Conservation (phyloP, 2,888 invertebrate species). For the Dendrolimus houi region DNA sequence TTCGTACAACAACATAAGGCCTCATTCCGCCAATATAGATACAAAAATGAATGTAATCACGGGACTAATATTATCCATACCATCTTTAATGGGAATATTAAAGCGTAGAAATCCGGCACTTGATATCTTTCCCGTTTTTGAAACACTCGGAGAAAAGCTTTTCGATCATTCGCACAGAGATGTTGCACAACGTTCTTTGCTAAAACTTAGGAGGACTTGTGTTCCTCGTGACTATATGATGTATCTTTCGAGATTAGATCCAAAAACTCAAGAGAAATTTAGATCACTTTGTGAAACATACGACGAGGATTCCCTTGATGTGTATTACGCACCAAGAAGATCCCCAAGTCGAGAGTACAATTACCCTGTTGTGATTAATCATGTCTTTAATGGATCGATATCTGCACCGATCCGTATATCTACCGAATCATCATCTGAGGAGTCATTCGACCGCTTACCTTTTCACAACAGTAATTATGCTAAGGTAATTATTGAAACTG, state of each 20-base stretch:
- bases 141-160: constrained; percentile 73
- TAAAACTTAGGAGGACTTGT: constrained; percentile 81
- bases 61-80: constrained; percentile 80
- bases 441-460: constrained; percentile 59
- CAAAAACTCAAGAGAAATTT: constrained; percentile 71
- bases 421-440: constrained; percentile 77
- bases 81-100: constrained; percentile 77
- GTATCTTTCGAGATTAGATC: constrained; percentile 60
- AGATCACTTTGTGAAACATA: constrained; percentile 55
- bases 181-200: constrained; percentile 81
- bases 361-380: constrained; percentile 50
- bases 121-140: constrained; percentile 69
- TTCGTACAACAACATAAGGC: constrained; percentile 76
- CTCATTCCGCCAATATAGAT: constrained; percentile 68
- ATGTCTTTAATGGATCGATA: constrained; percentile 41
- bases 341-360: constrained; percentile 32
- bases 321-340: constrained; percentile 61
- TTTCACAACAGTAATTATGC: constrained; percentile 69
- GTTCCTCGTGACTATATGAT: constrained; percentile 80
- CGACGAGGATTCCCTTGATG: constrained; percentile 66
- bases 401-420: constrained; percentile 46
- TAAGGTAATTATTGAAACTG: constrained; percentile 87
- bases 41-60: constrained; percentile 76
- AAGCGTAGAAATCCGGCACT: constrained; percentile 61
- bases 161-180: constrained; percentile 77